Conservation (phyloP, 2,113 vertebrate genomes). For the Amphiprion ocellaris region DNA sequence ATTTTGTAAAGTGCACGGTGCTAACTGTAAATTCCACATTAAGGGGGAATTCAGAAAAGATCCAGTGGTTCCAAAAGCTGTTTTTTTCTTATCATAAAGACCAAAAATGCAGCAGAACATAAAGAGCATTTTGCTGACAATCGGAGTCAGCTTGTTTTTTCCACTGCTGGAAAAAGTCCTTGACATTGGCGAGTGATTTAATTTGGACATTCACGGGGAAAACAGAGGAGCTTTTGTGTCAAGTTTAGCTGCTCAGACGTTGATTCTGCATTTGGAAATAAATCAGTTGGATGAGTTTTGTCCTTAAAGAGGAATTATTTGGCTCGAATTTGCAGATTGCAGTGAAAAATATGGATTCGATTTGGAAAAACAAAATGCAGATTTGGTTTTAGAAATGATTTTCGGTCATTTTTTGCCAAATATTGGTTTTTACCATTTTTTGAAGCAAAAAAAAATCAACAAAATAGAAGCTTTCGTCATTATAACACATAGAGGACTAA, state of each 20-base stretch:
- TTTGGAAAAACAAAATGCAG: too few relatives aligned
- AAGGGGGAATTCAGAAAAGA: constrained; percentile 12
- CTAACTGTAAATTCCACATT: constrained; percentile 21
- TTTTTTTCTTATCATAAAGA: not conserved
- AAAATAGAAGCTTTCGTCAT: not conserved
- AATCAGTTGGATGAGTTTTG: not conserved
- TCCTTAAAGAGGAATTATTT: too few relatives aligned
- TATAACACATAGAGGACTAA: not conserved
- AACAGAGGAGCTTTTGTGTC: not conserved
- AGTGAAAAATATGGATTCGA: too few relatives aligned
- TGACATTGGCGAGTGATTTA: not conserved
- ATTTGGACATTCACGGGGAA: not conserved
- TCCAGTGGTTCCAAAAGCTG: not conserved
- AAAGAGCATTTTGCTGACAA: not conserved
- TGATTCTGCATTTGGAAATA: not conserved
- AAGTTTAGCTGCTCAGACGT: too few relatives aligned
- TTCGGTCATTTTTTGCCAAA: too few relatives aligned
- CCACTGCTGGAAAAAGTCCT: not conserved
- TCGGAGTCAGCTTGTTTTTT: not conserved
- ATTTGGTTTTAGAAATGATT: too few relatives aligned
- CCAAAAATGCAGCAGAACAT: too few relatives aligned
- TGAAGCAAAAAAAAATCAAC: not conserved
- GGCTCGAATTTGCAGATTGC: too few relatives aligned
- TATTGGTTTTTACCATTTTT: too few relatives aligned
- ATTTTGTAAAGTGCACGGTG: not conserved